Base-by-base conservation (phyloP, 2,888 invertebrate species). In the Pammene fasciana region DNA sequence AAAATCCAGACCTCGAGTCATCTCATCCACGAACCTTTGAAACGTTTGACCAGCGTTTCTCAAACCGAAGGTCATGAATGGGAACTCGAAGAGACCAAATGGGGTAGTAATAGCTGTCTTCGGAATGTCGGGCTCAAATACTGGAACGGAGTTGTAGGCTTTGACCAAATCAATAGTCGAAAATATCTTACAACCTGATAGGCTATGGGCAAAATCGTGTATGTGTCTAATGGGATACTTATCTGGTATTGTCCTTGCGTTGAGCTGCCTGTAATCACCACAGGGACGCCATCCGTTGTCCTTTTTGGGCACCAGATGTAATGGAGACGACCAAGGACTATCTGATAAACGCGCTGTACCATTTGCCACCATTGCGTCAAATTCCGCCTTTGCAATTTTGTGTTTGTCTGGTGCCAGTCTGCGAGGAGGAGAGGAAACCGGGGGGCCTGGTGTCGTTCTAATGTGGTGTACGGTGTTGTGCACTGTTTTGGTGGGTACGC, bases 221-320 rank as follows among this genome's bases (percentile, higher is more conserved):
- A 59, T 46, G 10, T 59, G 59, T 4, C n/a, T 18, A 2, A 59
- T 60, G 3, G 59, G 45, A 3, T 59, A 45, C 1, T 7, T 54
- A 8, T 54, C 54, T 1, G 34, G 54, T 0, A 54, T 1, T 5
- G 54, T 54, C 2, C 55, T 4, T 3, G 60, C 60, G n/a, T 60
- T 46, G 1, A 54, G n/a, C 0, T 8, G 5, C 1, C 26, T 34
- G n/a, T 34, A 54, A n/a, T 34, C 52, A 7, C 46, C 46, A 3
- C 46, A 46, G 6, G 60, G 60, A 0, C 46, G 46, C 46, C 60
- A 60, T 5, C 60, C 34, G 11, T 46, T 46, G 10, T 46, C 14
- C 59, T 59, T 59, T 9, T 59, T 59, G 0, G 59, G 59, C 1
- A n/a, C 59, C 9, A 59, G 59, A 10, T 59, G 59, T n/a, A 59